Conservation (phyloP, 2,888 invertebrate species). For the Heteromurus nitidus region DNA sequence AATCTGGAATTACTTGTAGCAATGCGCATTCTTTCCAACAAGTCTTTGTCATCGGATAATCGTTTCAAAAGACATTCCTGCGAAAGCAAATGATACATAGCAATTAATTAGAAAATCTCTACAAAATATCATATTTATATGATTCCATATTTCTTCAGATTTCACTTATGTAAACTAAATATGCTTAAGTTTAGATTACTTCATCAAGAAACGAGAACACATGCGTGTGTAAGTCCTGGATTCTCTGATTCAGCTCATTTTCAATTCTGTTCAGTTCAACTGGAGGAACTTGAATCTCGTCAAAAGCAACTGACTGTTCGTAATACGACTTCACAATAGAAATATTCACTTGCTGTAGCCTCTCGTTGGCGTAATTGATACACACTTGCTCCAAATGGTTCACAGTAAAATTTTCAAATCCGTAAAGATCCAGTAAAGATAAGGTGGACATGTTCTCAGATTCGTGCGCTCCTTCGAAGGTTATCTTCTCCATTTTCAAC, state of each 20-base stretch:
- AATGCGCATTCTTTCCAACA: slow-evolving; percentile 57
- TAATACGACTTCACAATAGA: slow-evolving; percentile 59
- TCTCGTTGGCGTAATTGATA: slow-evolving; percentile 70
- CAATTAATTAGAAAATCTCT: slow-evolving; percentile 1
- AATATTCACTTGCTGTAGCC: slow-evolving; percentile 68
- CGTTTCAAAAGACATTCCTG: slow-evolving; percentile 68
- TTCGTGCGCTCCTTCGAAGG: neutral
- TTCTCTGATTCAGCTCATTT: slow-evolving; percentile 49
- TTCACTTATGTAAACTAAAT: no score
- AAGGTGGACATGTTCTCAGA: slow-evolving; percentile 23
- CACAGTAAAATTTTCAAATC: slow-evolving; percentile 67
- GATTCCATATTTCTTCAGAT: no score
- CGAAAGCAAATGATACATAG: neutral
- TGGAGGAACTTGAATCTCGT: slow-evolving; percentile 41
- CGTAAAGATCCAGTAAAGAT: slow-evolving; percentile 67
- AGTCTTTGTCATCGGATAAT: slow-evolving; percentile 47
- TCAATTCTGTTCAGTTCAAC: slow-evolving; percentile 64
- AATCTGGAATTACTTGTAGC: slow-evolving; percentile 51
- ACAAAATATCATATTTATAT: no score
- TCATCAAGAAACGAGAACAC: slow-evolving; percentile 68
- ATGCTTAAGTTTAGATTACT: no score
- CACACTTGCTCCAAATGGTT: slow-evolving; percentile 71
- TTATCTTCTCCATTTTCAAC: no score
- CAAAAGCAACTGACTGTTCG: slow-evolving; percentile 38
- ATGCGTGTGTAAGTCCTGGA: slow-evolving; percentile 58